Base-by-base conservation (phyloP, 92 coral and sea anemone species). In the Epizoanthus rinbou region DNA sequence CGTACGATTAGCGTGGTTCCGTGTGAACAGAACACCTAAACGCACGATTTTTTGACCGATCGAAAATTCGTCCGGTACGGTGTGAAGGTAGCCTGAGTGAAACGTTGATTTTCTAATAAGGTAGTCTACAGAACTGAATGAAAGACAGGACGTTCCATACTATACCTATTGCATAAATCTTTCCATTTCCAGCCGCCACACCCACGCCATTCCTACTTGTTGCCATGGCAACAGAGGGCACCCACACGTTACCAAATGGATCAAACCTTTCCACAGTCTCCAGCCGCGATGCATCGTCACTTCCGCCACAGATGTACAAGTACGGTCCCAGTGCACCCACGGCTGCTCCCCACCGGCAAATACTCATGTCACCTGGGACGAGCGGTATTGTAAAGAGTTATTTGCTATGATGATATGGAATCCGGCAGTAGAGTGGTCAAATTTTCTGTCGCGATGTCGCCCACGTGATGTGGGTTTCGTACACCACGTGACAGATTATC, bases 341-440 rank as follows among this genome's bases (percentile, higher is more conserved):
- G 33, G 94, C 98, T 16, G 99, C 99, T 31, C 99, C 99, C 99
- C 99, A 97, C 14, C 99, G 93, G 72, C 99, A 97, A 81, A 97
- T 97, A 83, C 92, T 97, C 99, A 97, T 97, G 73, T 94, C 94
- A 85, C 98, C 99, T 97, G 56, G 4, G 63, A 63, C 41, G 18
- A 74, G 5, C 57, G 15, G 54, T 10, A 47, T 47, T 8, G 3
- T 47, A 47, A 19, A 19, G 24, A 43, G 22, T 24, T 69, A 57
- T 1, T 17, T 25, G 69, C 57, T 5, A 43, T 28, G 31, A 28
- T 28, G 31, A 28, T 28, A 28, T 37, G 43, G 43, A n/a, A n/a
- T n/a, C n/a, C n/a, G n/a, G 5, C 43, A 37, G 43, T 37, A 37
- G 43, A 37, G 43, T 37, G 5, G 43, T 37, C 6, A 37, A 28